Conservation (phyloP, 2,113 vertebrate species). For the Apteryx mantelli region DNA sequence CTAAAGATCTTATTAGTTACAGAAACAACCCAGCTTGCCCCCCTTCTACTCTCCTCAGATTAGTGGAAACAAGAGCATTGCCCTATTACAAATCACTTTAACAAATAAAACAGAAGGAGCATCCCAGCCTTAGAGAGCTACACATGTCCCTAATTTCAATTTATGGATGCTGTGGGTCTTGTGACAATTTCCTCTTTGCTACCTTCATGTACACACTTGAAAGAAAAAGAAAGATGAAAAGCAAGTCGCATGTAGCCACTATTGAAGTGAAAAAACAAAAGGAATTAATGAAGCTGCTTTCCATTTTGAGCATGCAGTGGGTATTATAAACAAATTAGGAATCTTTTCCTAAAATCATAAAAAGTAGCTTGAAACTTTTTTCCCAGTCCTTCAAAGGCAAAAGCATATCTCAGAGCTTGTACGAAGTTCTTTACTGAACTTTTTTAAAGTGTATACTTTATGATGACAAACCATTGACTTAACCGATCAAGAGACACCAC, state of each 20-base stretch:
- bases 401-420: neutral
- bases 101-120: neutral
- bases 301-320: rapidly evolving
- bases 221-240: neutral
- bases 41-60: neutral
- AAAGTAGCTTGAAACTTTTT: neutral
- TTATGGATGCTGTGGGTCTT: neutral
- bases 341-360: neutral
- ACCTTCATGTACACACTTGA: neutral
- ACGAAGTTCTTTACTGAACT: neutral
- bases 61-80: neutral
- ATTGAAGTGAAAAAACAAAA: neutral
- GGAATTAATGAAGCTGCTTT: neutral
- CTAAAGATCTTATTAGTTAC: neutral
- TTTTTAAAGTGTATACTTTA: neutral
- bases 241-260: neutral
- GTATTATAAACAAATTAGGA: neutral
- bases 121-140: neutral
- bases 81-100: neutral
- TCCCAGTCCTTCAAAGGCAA: neutral
- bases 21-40: neutral
- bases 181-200: neutral
- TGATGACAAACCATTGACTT: neutral
- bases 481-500: too few species aligned
- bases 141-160: neutral